Evolutionary conservation across 2,113 vertebrate species (phyloP).

Genomic region (Platanista minor): DNA sequence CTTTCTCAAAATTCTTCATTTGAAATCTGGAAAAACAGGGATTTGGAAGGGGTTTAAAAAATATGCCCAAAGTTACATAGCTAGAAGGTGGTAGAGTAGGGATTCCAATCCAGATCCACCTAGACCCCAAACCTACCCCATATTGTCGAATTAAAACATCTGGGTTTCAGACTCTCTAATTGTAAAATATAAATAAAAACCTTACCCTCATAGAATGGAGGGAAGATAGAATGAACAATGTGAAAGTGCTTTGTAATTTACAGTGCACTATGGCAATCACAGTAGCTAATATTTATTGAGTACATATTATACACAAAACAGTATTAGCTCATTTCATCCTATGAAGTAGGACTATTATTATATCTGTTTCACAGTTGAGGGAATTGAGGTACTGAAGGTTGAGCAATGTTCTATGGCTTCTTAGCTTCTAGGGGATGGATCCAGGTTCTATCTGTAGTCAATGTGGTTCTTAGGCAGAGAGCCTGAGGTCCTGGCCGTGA

Average conservation of each 20-base stretch:
- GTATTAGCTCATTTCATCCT: background rate
- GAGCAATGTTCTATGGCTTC: background rate
- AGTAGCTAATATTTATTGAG: background rate
- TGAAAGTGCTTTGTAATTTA: background rate
- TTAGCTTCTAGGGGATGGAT: background rate
- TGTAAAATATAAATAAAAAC: background rate
- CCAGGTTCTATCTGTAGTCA: background rate
- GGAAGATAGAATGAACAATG: background rate
- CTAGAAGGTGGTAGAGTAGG: background rate
- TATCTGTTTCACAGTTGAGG: background rate
- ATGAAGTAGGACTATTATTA: background rate
- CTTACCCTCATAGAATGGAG: background rate
- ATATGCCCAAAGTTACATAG: background rate
- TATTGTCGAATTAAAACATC: background rate
- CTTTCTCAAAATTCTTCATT: background rate
- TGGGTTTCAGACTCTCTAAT: background rate
- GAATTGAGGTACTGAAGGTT: background rate
- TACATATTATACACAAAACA: background rate
- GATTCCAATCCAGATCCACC: background rate
- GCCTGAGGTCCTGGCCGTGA: rapidly evolving
- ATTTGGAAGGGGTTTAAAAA: background rate
- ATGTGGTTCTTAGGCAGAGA: background rate
- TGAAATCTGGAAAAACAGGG: background rate
- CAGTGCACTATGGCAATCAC: background rate
- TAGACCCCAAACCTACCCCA: background rate